Base-by-base conservation (phyloP, 1,140 invertebrate species). In the Spodoptera frugiperda region DNA sequence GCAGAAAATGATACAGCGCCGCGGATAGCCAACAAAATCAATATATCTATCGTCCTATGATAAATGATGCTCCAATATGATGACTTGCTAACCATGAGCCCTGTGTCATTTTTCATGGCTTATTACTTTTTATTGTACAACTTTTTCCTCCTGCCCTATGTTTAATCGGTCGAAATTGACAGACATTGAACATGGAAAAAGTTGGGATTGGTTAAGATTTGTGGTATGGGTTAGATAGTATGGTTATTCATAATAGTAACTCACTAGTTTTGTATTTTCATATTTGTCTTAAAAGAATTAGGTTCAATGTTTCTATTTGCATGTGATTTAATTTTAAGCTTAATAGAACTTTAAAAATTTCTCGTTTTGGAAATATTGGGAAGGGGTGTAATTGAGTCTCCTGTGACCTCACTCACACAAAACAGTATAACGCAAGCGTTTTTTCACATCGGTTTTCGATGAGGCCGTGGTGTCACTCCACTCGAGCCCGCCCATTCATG, bases 71-170 rank as follows among this genome's bases (percentile, higher is more conserved):
- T 77, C 75, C 82, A 81, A 84, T 80, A 82, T 77, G 82, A 82
- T 89, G 87, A 89, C 87, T 89, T 82, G 87, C 87, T 78, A 80
- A 83, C 79, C 81, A 74, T 75, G 54, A 61, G 63, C 74, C 59
- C 80, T 49, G 12, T 73, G 72, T 85, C 87, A 88, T 88, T 88
- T 88, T 88, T 88, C 85, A 88, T 80, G 78, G 83, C 78, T 74
- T 86, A 87, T 87, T 86, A 83, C 79, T 81, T 80, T 82, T 82
- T 75, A 84, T 78, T 77, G 79, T 67, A 61, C 79, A 72, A 83
- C 54, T 63, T 75, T 82, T 80, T 49, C 44, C 71, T 71, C 61
- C 48, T 51, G 25, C 70, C 65, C 49, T 21, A 17, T 75, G 72
- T 75, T 76, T 65, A 71, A 73, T 72, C 70, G 57, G 33, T 61